phyloP scores from a whole-genome alignment of 1,140 invertebrate species.

The Drosophila kurseongensis region DNA sequence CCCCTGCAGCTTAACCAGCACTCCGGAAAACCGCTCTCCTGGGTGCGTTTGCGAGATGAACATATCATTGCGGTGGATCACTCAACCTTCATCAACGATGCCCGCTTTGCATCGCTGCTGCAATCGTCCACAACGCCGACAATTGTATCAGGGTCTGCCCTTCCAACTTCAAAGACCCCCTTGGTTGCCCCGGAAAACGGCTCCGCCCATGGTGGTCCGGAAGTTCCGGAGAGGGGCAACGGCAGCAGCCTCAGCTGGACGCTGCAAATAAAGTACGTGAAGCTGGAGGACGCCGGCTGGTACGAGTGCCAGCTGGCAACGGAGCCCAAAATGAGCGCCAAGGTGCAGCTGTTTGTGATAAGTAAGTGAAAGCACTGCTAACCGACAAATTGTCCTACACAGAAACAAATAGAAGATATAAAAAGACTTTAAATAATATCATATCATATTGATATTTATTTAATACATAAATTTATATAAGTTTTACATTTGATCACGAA shows the following conservation, averaged over 20 bases:
- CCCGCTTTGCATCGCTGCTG: slow-evolving; percentile 92
- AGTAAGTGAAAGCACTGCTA: slow-evolving; percentile 85
- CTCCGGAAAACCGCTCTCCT: slow-evolving; percentile 94
- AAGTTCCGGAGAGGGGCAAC: slow-evolving; percentile 85
- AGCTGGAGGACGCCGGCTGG: slow-evolving; percentile 87
- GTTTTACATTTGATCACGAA: no score
- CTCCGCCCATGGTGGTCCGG: background rate
- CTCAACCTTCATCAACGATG: slow-evolving; percentile 94
- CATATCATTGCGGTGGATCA: slow-evolving; percentile 95
- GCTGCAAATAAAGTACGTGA: slow-evolving; percentile 89
- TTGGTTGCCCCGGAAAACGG: slow-evolving; percentile 10
- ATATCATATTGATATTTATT: no score
- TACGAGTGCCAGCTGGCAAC: slow-evolving; percentile 91
- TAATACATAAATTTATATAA: no score
- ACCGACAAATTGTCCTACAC: slow-evolving; percentile 20
- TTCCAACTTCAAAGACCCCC: background rate
- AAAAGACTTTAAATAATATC: background rate
- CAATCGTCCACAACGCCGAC: slow-evolving; percentile 84
- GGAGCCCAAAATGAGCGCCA: slow-evolving; percentile 89
- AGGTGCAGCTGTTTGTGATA: slow-evolving; percentile 88
- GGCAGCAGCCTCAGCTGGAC: slow-evolving; percentile 93
- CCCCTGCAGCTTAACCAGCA: slow-evolving; percentile 66
- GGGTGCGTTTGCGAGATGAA: slow-evolving; percentile 93
- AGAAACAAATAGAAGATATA: background rate
- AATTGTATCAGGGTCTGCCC: slow-evolving; percentile 10